These are phyloP conservation scores for Drosophila atripex DNA, from an alignment of 2,888 invertebrate genomes.

Conservation along the genomic window DNA sequence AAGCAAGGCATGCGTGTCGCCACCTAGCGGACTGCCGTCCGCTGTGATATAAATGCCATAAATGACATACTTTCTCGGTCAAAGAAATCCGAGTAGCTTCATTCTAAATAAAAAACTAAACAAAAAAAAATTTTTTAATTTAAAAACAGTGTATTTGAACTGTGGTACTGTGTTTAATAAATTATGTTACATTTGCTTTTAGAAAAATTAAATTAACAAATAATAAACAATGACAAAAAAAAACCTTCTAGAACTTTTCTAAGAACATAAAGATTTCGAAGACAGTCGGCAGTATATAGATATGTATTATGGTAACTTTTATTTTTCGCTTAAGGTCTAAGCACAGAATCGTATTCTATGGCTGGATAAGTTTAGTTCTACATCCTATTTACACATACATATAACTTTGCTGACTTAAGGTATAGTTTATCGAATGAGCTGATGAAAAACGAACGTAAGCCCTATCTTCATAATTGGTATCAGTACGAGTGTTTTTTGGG, in stretches of 20 bases:
- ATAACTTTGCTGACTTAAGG: slow-evolving; percentile 6
- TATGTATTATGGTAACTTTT: slow-evolving; percentile 30
- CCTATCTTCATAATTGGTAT: slow-evolving; percentile 39
- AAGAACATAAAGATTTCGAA: neutral
- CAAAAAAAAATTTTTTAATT: no score
- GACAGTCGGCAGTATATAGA: slow-evolving; percentile 10
- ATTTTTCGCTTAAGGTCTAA: slow-evolving; percentile 27
- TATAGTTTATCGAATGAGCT: slow-evolving; percentile 1
- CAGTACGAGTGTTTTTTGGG: slow-evolving; percentile 32
- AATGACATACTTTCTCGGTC: neutral
- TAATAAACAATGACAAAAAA: neutral
- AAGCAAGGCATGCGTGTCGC: no score
- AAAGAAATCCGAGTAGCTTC: no score
- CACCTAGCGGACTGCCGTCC: no score
- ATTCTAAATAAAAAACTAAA: no score
- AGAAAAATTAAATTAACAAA: neutral
- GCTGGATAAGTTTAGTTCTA: slow-evolving; percentile 34
- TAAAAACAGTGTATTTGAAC: no score
- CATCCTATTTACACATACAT: slow-evolving; percentile 33
- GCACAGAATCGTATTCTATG: slow-evolving; percentile 44
- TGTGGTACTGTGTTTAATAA: neutral
- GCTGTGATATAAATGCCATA: no score
- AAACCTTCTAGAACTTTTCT: neutral
- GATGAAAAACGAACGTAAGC: slow-evolving; percentile 12
- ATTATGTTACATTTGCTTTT: neutral